Evolutionary conservation across 2,797 vertebrate species (phyloP).

Genomic region (Dipus sagitta): DNA sequence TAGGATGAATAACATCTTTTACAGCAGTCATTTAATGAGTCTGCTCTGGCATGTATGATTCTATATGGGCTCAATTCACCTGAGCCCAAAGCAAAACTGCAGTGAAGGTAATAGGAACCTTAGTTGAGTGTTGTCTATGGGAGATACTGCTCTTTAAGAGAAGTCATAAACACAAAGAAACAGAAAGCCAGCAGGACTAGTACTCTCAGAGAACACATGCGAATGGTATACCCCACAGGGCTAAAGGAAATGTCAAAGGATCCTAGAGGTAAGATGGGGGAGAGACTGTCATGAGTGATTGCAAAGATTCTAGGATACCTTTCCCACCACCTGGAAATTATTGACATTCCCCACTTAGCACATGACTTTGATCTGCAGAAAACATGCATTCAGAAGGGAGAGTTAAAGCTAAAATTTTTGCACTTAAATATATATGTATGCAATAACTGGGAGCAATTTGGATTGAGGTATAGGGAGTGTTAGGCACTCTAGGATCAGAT

Average conservation of each 20-base stretch:
- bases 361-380: constrained; percentile 40
- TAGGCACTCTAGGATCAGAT: background rate
- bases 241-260: background rate
- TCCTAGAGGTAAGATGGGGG: background rate
- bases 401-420: constrained; percentile 51
- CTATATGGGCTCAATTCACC: background rate
- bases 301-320: constrained; percentile 10
- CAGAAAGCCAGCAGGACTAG: constrained; percentile 8
- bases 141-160: constrained; percentile 24
- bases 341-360: background rate
- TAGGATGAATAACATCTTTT: constrained; percentile 8
- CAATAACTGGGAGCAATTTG: constrained; percentile 7
- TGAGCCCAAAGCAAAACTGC: constrained; percentile 34
- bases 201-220: constrained; percentile 25
- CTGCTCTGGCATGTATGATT: background rate
- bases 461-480: background rate
- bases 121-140: background rate
- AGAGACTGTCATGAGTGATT: background rate
- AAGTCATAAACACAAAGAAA: constrained; percentile 40
- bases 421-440: constrained; percentile 11
- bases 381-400: constrained; percentile 13
- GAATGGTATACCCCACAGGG: background rate
- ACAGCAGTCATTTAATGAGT: background rate
- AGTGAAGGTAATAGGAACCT: constrained; percentile 23
- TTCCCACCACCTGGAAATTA: constrained; percentile 24